phyloP scores from a whole-genome alignment of 2,113 vertebrate genomes.

The Turdus rufiventris region DNA sequence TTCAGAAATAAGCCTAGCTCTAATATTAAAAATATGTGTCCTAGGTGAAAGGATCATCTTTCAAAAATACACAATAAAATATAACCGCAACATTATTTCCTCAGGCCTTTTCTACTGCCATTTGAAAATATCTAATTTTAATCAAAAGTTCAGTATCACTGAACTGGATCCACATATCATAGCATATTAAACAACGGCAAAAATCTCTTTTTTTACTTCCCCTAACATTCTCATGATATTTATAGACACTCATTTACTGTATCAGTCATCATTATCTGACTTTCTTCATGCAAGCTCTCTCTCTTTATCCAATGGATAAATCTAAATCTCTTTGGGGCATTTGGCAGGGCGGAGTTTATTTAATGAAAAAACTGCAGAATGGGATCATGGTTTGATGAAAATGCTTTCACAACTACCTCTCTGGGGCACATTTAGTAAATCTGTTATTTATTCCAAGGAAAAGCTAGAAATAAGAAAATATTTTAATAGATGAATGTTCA shows the following conservation, averaged over 20 bases:
- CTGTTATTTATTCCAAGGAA: neutral
- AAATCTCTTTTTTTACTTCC: neutral
- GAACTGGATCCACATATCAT: neutral
- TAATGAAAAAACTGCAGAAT: neutral
- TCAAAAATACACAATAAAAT: neutral
- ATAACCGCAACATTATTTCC: neutral
- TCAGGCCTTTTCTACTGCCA: neutral
- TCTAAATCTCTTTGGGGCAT: neutral
- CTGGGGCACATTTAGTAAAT: neutral
- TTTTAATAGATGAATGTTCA: neutral
- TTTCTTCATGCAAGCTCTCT: neutral
- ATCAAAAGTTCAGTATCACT: neutral
- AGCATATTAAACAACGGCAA: neutral
- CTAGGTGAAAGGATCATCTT: neutral
- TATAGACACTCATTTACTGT: neutral
- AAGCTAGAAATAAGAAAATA: neutral
- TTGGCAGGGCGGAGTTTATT: rapidly evolving
- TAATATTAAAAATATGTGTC: neutral
- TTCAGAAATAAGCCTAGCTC: neutral
- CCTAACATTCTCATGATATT: neutral
- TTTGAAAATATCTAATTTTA: neutral
- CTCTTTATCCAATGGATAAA: neutral
- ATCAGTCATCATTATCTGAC: neutral
- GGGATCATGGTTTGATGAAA: neutral
- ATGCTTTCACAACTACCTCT: neutral